Base-by-base conservation (phyloP, 2,113 vertebrate species). In the Nothoprocta pentlandii region DNA sequence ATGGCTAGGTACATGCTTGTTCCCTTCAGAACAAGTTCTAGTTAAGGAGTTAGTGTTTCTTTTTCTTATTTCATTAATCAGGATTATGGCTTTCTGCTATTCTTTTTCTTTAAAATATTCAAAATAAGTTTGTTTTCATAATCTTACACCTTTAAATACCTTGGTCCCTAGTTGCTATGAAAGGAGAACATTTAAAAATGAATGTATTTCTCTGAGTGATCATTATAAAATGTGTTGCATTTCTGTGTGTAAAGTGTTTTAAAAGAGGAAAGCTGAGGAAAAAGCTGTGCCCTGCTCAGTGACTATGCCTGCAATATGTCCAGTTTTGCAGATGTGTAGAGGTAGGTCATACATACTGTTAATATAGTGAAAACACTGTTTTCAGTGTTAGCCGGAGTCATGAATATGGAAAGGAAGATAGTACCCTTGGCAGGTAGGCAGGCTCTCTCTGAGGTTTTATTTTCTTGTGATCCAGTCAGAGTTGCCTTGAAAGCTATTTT, bases 31-130 rank as follows among this genome's bases (percentile, higher is more conserved):
- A 90, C 67, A 76, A 16, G 20, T 17, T 69, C 53, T 36, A 8
- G 49, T n/a, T 41, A 14, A 49, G 46, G 4, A n/a, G 12, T 30
- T 61, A 63, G 16, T 21, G 4, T 66, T 87, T 56, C 41, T 80
- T 83, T 47, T 8, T 49, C 36, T 4, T 10, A 70, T 23, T 74
- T 80, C 63, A 47, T 32, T 32, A 63, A 36, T 82, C 30, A 63
- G 68, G 23, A 59, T 22, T 74, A 56, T 80, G 39, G 5, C 76
- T 84, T 78, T 79, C 30, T 59, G 44, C 62, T 89, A 68, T 62
- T 19, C 36, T 54, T 92, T 91, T 71, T 49, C 47, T 71, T 86
- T 68, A 58, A 90, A 89, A 75, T 79, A 82, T 79, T 87, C 51
- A 16, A 66, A 83, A 47, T 61, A 58, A 63, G 32, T 76, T 76